These are phyloP conservation scores for Lepisosteus oculatus DNA, from an alignment of 2,113 vertebrate species.

Conservation along the genomic window DNA sequence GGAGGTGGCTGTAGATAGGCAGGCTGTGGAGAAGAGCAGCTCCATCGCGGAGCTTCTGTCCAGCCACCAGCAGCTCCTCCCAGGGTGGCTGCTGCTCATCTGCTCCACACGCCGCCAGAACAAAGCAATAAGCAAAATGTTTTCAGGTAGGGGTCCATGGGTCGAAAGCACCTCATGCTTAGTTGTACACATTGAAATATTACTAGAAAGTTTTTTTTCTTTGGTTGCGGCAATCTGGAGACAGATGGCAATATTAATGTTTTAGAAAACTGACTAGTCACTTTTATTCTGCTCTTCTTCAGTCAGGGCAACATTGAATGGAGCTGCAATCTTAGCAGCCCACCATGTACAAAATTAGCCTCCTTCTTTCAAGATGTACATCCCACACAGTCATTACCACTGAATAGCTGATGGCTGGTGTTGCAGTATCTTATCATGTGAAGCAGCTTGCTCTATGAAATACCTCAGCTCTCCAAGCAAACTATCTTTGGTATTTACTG, in stretches of 20 bases:
- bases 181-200: too few species aligned
- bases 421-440: not conserved
- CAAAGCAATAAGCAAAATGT: conserved; percentile 66
- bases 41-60: conserved; percentile 67
- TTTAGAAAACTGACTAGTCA: too few species aligned
- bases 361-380: conserved; percentile 16
- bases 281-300: not conserved
- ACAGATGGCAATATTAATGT: too few species aligned
- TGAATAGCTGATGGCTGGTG: conserved; percentile 19
- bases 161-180: too few species aligned
- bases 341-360: conserved; percentile 24
- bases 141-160: conserved; percentile 56
- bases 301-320: not conserved
- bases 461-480: too few species aligned
- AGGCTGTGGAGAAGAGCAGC: conserved; percentile 27
- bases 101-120: conserved; percentile 70
- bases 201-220: too few species aligned
- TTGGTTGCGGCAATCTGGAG: too few species aligned
- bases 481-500: too few species aligned
- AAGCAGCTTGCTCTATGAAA: too few species aligned
- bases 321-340: conserved; percentile 5
- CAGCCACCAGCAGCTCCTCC: conserved; percentile 63
- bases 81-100: conserved; percentile 71
- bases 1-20: conserved; percentile 17
- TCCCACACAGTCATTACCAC: conserved; percentile 22